phyloP scores from a whole-genome alignment of 2,888 invertebrate species.

The Craniophora ligustri region DNA sequence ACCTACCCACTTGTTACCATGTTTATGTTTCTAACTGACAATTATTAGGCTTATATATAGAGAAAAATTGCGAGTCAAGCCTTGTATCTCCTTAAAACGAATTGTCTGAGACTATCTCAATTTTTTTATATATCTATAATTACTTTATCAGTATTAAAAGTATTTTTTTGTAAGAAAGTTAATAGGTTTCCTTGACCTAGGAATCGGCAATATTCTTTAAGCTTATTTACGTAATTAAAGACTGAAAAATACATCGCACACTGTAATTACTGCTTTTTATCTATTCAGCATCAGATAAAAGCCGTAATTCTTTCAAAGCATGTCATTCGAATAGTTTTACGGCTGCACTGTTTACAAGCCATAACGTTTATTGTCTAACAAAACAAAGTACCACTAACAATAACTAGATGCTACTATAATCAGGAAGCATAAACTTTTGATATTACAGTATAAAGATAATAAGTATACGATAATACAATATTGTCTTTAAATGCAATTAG shows the following conservation, averaged over 20 bases:
- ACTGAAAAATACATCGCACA: neutral
- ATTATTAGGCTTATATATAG: slow-evolving; percentile 50
- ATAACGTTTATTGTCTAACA: slow-evolving; percentile 43
- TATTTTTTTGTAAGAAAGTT: slow-evolving; percentile 15
- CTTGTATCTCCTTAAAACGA: slow-evolving; percentile 11
- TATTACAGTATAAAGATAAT: slow-evolving; percentile 3
- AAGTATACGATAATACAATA: too few species aligned
- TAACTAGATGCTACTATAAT: slow-evolving; percentile 35
- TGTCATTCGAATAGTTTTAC: slow-evolving; percentile 42
- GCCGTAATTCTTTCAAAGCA: slow-evolving; percentile 31
- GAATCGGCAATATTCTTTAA: neutral
- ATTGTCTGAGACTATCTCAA: slow-evolving; percentile 41
- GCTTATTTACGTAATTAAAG: neutral
- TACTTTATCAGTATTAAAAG: too few species aligned
- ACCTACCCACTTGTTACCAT: slow-evolving; percentile 45
- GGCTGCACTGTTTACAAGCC: slow-evolving; percentile 47
- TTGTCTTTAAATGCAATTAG: too few species aligned
- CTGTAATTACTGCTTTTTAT: slow-evolving; percentile 28
- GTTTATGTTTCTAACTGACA: slow-evolving; percentile 48
- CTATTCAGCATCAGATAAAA: slow-evolving; percentile 23
- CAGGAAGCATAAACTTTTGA: slow-evolving; percentile 37
- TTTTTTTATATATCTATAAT: too few species aligned
- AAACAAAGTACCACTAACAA: slow-evolving; percentile 42
- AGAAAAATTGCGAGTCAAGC: slow-evolving; percentile 28
- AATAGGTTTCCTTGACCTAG: slow-evolving; percentile 19